Conservation (phyloP, 2,888 invertebrate species). For the Netelia melanura region DNA sequence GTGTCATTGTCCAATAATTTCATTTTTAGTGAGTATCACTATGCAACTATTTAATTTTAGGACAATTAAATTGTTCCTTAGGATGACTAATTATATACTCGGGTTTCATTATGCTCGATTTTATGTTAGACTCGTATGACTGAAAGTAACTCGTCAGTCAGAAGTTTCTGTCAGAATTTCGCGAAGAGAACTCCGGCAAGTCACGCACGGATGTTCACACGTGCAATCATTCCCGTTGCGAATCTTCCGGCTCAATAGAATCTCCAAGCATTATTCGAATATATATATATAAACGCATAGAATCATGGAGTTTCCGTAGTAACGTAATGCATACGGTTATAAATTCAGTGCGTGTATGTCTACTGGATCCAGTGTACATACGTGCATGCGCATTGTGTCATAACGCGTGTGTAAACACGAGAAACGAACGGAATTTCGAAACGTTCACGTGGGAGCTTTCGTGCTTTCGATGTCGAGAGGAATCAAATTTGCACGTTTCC, state of each 20-base stretch:
- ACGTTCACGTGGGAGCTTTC: conserved; percentile 14
- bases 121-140: background rate
- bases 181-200: background rate
- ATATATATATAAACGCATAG: background rate
- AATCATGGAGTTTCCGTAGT: conserved; percentile 18
- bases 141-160: background rate
- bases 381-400: background rate
- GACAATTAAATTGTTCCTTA: background rate
- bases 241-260: background rate
- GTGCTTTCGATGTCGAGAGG: background rate
- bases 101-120: background rate
- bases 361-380: background rate
- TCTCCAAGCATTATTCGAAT: background rate
- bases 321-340: conserved; percentile 11
- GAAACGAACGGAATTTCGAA: conserved; percentile 6
- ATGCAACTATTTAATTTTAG: background rate
- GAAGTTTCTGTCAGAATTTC: background rate
- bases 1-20: background rate
- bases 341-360: conserved; percentile 2
- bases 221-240: background rate
- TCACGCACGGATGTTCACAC: background rate
- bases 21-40: background rate
- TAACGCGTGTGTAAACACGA: conserved; percentile 29
- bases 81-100: too few relatives aligned
- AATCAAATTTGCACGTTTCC: conserved; percentile 29